Base-by-base conservation (phyloP, 1,140 invertebrate species). In the Diplogasteroides magnus region DNA sequence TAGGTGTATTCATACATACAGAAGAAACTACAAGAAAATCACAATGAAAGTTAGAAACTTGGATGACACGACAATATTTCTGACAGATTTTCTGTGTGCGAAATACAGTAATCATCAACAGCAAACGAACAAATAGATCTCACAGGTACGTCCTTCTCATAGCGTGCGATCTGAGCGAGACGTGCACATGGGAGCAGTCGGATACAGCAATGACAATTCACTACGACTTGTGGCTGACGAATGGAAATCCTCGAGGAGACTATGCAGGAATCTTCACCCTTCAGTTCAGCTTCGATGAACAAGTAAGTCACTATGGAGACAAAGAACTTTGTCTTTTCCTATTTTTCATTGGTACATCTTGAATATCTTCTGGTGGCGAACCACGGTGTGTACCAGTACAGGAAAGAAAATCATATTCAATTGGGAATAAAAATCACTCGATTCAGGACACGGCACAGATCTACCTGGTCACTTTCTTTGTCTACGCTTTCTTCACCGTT, bases 61-160 rank as follows among this genome's bases (percentile, higher is more conserved):
- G 19, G 1, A 11, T 2, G 91, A n/a, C n/a, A n/a, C n/a, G n/a
- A n/a, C n/a, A n/a, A n/a, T n/a, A n/a, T n/a, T n/a, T n/a, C n/a
- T n/a, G n/a, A n/a, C n/a, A n/a, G n/a, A n/a, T n/a, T n/a, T n/a
- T n/a, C n/a, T n/a, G n/a, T n/a, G n/a, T n/a, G n/a, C n/a, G n/a
- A n/a, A n/a, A n/a, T n/a, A n/a, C n/a, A n/a, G n/a, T n/a, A n/a
- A n/a, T n/a, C n/a, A n/a, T n/a, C n/a, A n/a, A n/a, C n/a, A n/a
- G n/a, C n/a, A n/a, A n/a, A n/a, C n/a, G n/a, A n/a, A n/a, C n/a
- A n/a, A n/a, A n/a, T n/a, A n/a, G n/a, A n/a, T n/a, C n/a, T 79
- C 97, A 95, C 85, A 97, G 93, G 93, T 97, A 95, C 85, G 86
- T 97, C 56, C 94, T 93, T 72, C 86, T 97, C 77, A 92, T 95